Base-by-base conservation (phyloP, 2,888 invertebrate genomes). In the Cryptocephalus primarius region DNA sequence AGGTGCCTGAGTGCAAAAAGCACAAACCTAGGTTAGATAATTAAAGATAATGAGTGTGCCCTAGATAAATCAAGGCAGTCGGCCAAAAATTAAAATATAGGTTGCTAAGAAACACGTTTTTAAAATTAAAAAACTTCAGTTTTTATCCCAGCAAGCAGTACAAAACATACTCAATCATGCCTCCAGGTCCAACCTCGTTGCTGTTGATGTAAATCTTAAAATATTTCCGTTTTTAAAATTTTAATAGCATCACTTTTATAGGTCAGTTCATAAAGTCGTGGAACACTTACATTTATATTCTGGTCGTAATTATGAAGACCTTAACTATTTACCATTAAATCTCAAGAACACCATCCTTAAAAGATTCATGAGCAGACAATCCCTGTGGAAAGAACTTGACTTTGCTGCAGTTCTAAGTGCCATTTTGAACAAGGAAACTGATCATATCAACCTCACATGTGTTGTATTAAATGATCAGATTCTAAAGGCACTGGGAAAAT, bases 301-400 rank as follows among this genome's bases (percentile, higher is more conserved):
- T 36, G 45, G 49, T 22, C 46, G 51, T 11, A 56, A 60, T 39
- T 45, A 51, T 38, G 54, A 55, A 38, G 46, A 44, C 9, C 39
- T 64, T 9, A 42, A 49, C 34, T 41, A 51, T 39, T 53, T 67
- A 36, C 66, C 67, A 1, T 39, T 46, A 31, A 52, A 59, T 42
- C 53, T 67, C 32, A 66, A 65, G 54, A 59, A 62, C 42, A 55
- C 49, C 41, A 58, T 68, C 48, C 49, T 66, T n/a, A 57, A 53
- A 33, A 62, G 54, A 48, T 59, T 65, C 43, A 59, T 57, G 2
- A 50, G 54, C 14, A 51, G 50, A 4, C 49, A 56, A 14, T 55
- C 53, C 39, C 62, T 59, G 47, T 60, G 60, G 57, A 52, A 46
- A 43, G 53, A 59, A 14, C 45, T 60, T 4, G 47, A 60, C 45